Base-by-base conservation (phyloP, 2,888 invertebrate species). In the Dynastes hyllus region DNA sequence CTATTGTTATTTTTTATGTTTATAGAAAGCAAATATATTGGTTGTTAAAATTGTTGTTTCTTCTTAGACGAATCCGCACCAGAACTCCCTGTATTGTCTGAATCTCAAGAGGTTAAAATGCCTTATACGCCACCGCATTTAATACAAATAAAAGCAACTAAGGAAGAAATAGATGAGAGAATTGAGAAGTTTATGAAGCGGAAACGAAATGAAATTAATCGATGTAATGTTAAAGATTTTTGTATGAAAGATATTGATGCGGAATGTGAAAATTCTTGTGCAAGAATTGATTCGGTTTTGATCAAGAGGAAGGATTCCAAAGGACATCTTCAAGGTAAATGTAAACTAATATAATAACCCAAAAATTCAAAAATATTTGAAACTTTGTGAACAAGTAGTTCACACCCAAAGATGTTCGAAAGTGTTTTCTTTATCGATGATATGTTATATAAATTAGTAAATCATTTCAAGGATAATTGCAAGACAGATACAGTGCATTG, bases 321-420 rank as follows among this genome's bases (percentile, higher is more conserved):
- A 86, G 94, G 95, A 81, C 96, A 95, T 89, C 90, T 96, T 78
- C 94, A 94, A 92, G 94, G 96, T 95, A 88, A 73, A 78, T 8
- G 8, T 11, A 45, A 45, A 11, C 8, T 8, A 9, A 2, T 45
- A 45, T 5, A 32, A 32, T 32, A 32, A 32, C 22, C 22, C 22
- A 22, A 22, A 22, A 22, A 22, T 22, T 22, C 22, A 22, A 22
- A 22, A 22, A 22, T 22, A 22, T 22, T 22, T 22, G 22, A 22
- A 22, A 22, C 22, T 22, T 22, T 22, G 22, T 22, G 22, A 22
- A 22, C 22, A 22, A 22, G 22, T 22, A 22, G 22, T 22, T 1
- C 22, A 22, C 22, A 22, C 22, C 22, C 22, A 22, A 22, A 22
- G 22, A 22, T 22, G 22, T 22, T 22, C 22, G 22, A 22, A 22